phyloP scores from a whole-genome alignment of 2,113 vertebrate species.

The Myrmecophaga tridactyla region DNA sequence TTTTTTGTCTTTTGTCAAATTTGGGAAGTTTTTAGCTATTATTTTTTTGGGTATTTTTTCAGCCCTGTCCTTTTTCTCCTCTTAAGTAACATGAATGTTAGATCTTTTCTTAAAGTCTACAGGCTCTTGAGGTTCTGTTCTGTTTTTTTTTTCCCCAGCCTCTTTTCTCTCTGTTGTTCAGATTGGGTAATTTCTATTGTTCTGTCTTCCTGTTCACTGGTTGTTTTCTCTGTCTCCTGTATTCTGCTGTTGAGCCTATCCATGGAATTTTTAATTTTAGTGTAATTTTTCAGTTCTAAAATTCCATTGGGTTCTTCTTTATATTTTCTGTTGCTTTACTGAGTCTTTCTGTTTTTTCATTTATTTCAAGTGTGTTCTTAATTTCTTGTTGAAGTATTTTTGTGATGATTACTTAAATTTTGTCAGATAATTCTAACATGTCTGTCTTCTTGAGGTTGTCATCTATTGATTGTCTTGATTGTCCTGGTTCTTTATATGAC shows the following conservation, averaged over 20 bases:
- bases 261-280: too few species aligned
- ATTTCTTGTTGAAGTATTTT: neutral
- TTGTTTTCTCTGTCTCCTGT: too few species aligned
- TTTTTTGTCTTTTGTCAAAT: too few species aligned
- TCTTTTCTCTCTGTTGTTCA: too few species aligned
- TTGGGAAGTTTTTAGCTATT: too few species aligned
- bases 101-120: neutral
- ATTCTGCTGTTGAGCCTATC: too few species aligned
- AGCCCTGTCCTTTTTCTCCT: neutral
- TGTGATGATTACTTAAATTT: neutral
- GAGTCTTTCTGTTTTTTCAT: neutral
- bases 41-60: too few species aligned
- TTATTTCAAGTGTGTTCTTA: neutral
- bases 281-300: conserved; percentile 14
- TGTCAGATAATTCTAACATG: neutral
- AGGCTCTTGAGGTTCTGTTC: too few species aligned
- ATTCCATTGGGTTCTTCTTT: neutral
- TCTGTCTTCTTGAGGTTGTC: neutral
- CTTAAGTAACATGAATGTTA: neutral
- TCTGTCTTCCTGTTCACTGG: too few species aligned
- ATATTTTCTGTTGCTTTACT: neutral
- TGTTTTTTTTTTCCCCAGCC: too few species aligned
- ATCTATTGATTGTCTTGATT: neutral
- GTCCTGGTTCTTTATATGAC: neutral
- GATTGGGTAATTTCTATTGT: too few species aligned